These are phyloP conservation scores for Osmerus mordax DNA, from an alignment of 2,113 vertebrate species.

Conservation along the genomic window DNA sequence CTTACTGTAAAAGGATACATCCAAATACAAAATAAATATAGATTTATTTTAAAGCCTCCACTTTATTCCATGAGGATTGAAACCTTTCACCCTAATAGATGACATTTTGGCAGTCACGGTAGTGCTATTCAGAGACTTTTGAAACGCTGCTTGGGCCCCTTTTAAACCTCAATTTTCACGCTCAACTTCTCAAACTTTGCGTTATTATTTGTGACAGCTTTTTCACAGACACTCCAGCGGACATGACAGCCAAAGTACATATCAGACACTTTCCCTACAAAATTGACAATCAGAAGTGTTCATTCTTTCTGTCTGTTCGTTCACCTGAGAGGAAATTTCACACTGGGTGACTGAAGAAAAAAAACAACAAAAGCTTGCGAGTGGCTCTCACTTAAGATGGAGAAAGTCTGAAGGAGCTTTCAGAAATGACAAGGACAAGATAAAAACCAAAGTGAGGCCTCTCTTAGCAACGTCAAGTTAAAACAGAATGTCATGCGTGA, in stretches of 20 bases:
- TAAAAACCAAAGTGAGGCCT: too few relatives aligned
- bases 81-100: slow-evolving; percentile 26
- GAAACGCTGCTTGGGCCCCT: slow-evolving; percentile 44
- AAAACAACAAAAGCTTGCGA: background rate
- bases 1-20: slow-evolving; percentile 25
- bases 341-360: slow-evolving; percentile 14
- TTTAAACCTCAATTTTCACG: slow-evolving; percentile 56
- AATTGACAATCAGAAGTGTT: slow-evolving; percentile 25
- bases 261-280: slow-evolving; percentile 17
- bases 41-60: slow-evolving; percentile 32
- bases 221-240: slow-evolving; percentile 24
- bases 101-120: slow-evolving; percentile 50
- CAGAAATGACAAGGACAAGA: background rate
- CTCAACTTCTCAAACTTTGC: slow-evolving; percentile 55
- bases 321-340: slow-evolving; percentile 30
- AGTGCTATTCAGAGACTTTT: slow-evolving; percentile 33
- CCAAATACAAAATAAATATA: slow-evolving; percentile 9
- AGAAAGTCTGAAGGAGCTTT: background rate
- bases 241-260: slow-evolving; percentile 52
- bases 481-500: too few relatives aligned
- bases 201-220: slow-evolving; percentile 56
- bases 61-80: slow-evolving; percentile 32
- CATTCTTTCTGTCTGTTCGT: slow-evolving; percentile 47
- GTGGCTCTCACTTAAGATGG: background rate
- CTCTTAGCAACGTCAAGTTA: too few relatives aligned